A percentile compares a stretch with the other conserved stretches of the same genome.
Evolutionary conservation across 2,113 vertebrate genomes (phyloP).

Genomic region (Oncorhynchus mykiss): DNA sequence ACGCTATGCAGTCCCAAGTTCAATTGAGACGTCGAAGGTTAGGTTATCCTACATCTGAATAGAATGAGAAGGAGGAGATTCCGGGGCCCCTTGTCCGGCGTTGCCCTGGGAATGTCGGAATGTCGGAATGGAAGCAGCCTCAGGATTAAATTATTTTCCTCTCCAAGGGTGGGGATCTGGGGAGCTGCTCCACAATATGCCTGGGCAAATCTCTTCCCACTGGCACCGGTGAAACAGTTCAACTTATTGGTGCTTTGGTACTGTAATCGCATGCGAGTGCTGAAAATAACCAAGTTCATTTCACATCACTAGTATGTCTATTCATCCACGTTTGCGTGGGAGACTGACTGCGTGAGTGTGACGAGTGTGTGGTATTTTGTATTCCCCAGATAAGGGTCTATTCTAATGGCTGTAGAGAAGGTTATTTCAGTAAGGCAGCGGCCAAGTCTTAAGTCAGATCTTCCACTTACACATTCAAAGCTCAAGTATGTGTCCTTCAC

Average conservation of each 20-base stretch:
- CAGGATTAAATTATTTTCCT: slow-evolving; percentile 55
- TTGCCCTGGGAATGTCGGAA: slow-evolving; percentile 65
- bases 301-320: not conserved
- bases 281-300: slow-evolving; percentile 19
- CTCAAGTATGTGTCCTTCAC: no score
- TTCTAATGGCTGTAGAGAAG: no score
- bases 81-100: slow-evolving; percentile 58
- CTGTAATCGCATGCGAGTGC: slow-evolving; percentile 38
- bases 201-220: slow-evolving; percentile 53
- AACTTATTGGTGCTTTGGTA: slow-evolving; percentile 38
- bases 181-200: not conserved
- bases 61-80: slow-evolving; percentile 58
- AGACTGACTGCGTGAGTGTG: not conserved
- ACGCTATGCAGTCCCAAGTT: no score
- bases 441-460: no score
- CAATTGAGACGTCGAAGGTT: not conserved
- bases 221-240: slow-evolving; percentile 44
- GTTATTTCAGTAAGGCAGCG: no score
- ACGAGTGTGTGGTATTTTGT: no score
- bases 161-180: not conserved
- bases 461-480: no score
- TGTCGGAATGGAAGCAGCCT: slow-evolving; percentile 50
- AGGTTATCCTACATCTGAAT: slow-evolving; percentile 56
- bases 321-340: not conserved
- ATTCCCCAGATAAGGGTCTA: no score